These are phyloP conservation scores for Lapara coniferarum DNA, from an alignment of 2,888 invertebrate species.

Conservation along the genomic window DNA sequence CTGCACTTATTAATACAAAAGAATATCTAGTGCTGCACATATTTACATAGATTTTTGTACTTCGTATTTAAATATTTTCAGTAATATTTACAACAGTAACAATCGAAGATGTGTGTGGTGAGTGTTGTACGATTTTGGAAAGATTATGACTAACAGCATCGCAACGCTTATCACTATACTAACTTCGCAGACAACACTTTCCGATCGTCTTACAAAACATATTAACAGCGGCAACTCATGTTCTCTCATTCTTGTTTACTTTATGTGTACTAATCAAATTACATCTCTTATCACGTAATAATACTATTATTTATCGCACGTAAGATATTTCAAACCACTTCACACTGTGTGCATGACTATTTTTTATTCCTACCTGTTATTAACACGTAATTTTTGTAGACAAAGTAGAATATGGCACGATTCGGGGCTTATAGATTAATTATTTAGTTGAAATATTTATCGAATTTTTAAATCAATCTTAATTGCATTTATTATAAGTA, in stretches of 20 bases:
- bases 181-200: conserved; percentile 37
- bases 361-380: background rate
- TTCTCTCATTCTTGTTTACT: conserved; percentile 15
- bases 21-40: conserved; percentile 68
- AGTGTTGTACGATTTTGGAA: conserved; percentile 80
- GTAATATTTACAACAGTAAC: conserved; percentile 75
- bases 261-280: conserved; percentile 17
- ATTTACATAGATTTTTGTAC: conserved; percentile 75
- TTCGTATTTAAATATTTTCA: conserved; percentile 72
- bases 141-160: conserved; percentile 68
- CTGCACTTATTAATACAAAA: conserved; percentile 68
- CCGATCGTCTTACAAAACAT: conserved; percentile 25
- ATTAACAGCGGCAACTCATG: conserved; percentile 18
- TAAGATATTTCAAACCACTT: background rate
- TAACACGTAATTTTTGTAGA: conserved; percentile 4
- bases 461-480: conserved; percentile 9
- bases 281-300: conserved; percentile 9
- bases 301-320: conserved; percentile 2
- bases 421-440: conserved; percentile 3
- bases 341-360: conserved; percentile 7
- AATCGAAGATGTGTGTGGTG: conserved; percentile 79
- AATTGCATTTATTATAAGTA: conserved; percentile 35
- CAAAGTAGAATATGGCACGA: background rate
- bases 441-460: background rate
- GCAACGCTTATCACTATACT: conserved; percentile 55